Evolutionary conservation across 2,113 vertebrate genomes (phyloP), one percentile per base, ranked within the genome.

Genomic region (Lethenteron reissneri): DNA sequence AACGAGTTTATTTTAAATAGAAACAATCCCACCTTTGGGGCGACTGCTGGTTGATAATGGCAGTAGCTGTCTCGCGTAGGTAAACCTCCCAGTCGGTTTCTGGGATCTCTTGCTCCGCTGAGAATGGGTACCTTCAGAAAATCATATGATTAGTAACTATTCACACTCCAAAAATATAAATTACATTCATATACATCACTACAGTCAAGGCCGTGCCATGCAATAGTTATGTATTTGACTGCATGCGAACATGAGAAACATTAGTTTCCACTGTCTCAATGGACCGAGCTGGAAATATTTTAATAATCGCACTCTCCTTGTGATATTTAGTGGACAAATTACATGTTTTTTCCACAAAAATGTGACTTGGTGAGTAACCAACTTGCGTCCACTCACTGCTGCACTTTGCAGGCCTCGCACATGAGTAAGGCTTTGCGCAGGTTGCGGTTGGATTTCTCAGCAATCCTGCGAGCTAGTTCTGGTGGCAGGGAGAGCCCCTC

Each of bases 61-160:
- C 86, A 75, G 91, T 91, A 21, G 92, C 92, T 0, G 94, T 97
- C 78, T 99, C 94, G 76, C 86, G 82, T 74, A 97, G 80, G 77
- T 95, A 99, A n/a, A 92, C 79, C 77, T 95, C 90, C 94, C 94
- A 99, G 76, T 99, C 94, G 4, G 90, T 85, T 77, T 89, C 86
- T 7, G 92, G 88, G 69, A 99, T 82, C 1, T 95, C 89, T 75
- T 99, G 94, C 79, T 96, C 92, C 56, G 77, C 77, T 70, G 85
- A 83, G 77, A 99, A 99, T 19, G 94, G 92, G 76, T 89, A 96
- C 77, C 94, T 96, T 70, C 1, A 68, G 1, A 72, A 75, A 4
- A 75, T 41, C 6, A 41, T 41, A 41, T 41, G 41, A 41, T 41
- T 41, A 41, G 41, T 41, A 41, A 41, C 41, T 41, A 41, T 41